Base-by-base conservation (phyloP, 1,140 invertebrate genomes). In the Habropoda laboriosa region DNA sequence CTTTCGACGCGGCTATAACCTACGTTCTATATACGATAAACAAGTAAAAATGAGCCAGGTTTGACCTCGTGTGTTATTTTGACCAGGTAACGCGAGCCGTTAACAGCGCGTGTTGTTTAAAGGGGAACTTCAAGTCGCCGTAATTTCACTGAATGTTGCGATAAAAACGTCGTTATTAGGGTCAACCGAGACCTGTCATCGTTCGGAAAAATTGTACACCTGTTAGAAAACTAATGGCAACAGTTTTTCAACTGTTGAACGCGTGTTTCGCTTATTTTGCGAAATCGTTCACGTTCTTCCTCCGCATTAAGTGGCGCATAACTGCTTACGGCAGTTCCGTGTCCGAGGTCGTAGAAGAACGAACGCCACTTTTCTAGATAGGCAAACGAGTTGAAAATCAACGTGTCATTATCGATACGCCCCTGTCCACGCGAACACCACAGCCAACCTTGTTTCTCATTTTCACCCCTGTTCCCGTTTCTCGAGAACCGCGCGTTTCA, bases 351-450 rank as follows among this genome's bases (percentile, higher is more conserved):
- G 35, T 75, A 51, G 38, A 38, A 30, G 51, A 51, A 63, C 66
- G 64, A 83, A 84, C 58, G 75, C 63, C 75, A 49, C 55, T 85
- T 85, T 86, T 40, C 78, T 73, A 70, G n/a, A 78, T 85, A 77
- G 55, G 78, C 72, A 80, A 87, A 83, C 71, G 72, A 79, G 53
- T 87, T 68, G 79, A 83, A 81, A 81, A 86, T 58, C 64, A 57
- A 47, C 57, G 72, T 57, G 63, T 85, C 83, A 83, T 80, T 83
- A 83, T 84, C 82, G 83, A 81, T 68, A 67, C 72, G 57, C 45
- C 67, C 45, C 51, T 67, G 71, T 81, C 57, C 57, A 81, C 80
- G 72, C 73, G 24, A 83, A 42, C 45, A 57, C 61, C 5, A n/a
- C n/a, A n/a, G n/a, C 16, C 8, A n/a, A 8, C 30, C 27, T 18